Percentiles rank a stretch among this genome's conserved stretches.
phyloP scores from a whole-genome alignment of 2,113 vertebrate species.

The Blennius ocellaris region DNA sequence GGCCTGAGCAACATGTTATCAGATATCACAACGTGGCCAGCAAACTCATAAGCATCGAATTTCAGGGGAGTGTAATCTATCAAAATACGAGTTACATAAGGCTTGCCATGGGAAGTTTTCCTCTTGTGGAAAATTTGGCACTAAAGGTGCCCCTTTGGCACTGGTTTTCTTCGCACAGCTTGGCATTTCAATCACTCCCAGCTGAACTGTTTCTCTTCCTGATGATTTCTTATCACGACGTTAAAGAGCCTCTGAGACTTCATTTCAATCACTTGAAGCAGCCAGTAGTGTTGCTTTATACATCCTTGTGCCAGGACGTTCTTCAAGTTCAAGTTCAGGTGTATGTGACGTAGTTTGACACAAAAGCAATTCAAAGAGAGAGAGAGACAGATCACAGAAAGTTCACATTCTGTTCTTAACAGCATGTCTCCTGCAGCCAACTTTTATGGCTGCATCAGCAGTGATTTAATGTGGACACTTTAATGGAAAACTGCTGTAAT shows the following conservation, averaged over 20 bases:
- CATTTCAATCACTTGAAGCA: constrained; percentile 19
- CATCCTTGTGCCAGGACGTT: not conserved
- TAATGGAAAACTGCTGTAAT: constrained; percentile 1
- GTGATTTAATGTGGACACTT: constrained; percentile 5
- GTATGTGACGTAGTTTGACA: not conserved
- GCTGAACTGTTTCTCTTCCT: constrained; percentile 43
- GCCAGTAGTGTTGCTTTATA: constrained; percentile 21
- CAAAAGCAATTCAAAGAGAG: not conserved
- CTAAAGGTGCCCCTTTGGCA: constrained; percentile 43
- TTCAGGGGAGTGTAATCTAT: constrained; percentile 28
- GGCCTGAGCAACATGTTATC: constrained; percentile 25
- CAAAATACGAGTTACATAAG: constrained; percentile 55
- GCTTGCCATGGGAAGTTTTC: constrained; percentile 59
- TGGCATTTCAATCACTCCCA: constrained; percentile 66
- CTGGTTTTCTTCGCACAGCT: constrained; percentile 42
- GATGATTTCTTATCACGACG: constrained; percentile 41
- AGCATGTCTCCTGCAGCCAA: constrained; percentile 14
- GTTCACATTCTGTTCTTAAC: constrained; percentile 6
- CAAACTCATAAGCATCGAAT: not conserved
- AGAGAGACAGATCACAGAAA: not conserved
- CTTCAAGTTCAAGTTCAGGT: not conserved
- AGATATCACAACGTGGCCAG: constrained; percentile 27
- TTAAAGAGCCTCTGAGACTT: constrained; percentile 12
- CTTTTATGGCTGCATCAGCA: constrained; percentile 2
- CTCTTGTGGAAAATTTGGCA: constrained; percentile 66